Evolutionary conservation across 2,113 vertebrate genomes (phyloP).

Genomic region (Isichthys henryi): DNA sequence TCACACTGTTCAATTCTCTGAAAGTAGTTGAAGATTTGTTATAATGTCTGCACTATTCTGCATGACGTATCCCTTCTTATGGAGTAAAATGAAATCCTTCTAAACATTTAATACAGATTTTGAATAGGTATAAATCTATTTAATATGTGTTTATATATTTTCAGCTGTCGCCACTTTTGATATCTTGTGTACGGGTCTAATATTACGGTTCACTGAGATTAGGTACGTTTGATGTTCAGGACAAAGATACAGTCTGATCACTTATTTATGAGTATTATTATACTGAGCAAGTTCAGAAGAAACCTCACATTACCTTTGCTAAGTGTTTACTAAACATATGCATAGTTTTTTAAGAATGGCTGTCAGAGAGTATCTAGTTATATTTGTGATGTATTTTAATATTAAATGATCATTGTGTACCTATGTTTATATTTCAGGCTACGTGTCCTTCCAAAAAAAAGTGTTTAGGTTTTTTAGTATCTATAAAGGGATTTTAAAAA

Average conservation of each 20-base stretch:
- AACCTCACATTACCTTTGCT: constrained; percentile 55
- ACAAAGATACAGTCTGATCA: constrained; percentile 37
- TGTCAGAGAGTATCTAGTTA: constrained; percentile 44
- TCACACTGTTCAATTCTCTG: not conserved
- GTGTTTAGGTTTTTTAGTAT: constrained; percentile 8
- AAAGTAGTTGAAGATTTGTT: not conserved
- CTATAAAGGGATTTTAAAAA: constrained; percentile 8
- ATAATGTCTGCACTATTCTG: not conserved
- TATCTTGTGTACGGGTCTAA: constrained; percentile 51
- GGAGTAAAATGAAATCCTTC: not conserved
- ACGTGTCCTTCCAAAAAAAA: constrained; percentile 8
- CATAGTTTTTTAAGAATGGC: constrained; percentile 61
- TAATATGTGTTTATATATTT: constrained; percentile 42
- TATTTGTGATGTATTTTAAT: constrained; percentile 59
- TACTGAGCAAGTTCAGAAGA: constrained; percentile 39
- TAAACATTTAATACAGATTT: constrained; percentile 36
- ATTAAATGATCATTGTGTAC: constrained; percentile 41
- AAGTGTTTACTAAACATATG: constrained; percentile 58
- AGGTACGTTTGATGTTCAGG: constrained; percentile 52
- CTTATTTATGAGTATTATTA: constrained; percentile 48
- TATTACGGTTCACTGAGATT: constrained; percentile 42
- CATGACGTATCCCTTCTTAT: not conserved
- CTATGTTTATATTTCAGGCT: not conserved
- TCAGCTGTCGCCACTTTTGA: constrained; percentile 45
- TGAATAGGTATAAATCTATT: constrained; percentile 43